phyloP scores from a whole-genome alignment of 2,113 vertebrate species.

The Amazona guildingii region DNA sequence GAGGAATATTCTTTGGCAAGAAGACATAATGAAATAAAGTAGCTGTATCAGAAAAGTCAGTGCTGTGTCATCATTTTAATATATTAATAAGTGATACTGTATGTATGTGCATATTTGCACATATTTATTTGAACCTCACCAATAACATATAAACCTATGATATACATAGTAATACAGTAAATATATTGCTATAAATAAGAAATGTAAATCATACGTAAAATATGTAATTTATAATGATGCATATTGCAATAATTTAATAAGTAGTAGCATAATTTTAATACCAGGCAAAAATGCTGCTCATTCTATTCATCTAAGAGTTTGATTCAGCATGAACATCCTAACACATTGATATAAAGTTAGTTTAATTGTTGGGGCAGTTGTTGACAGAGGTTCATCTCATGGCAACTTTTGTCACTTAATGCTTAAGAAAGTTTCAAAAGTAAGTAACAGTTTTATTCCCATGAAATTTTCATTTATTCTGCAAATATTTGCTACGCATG shows the following conservation, averaged over 20 bases:
- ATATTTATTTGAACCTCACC: neutral
- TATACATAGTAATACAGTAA: neutral
- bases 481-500: neutral
- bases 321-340: neutral
- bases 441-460: neutral
- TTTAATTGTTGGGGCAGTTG: neutral
- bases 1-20: neutral
- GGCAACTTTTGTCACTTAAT: neutral
- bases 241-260: neutral
- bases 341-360: rapidly evolving
- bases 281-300: neutral
- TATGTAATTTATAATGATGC: neutral
- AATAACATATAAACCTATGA: neutral
- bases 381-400: neutral
- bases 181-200: neutral
- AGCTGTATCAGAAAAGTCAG: neutral
- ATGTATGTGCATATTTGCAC: neutral
- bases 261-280: neutral
- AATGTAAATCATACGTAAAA: neutral
- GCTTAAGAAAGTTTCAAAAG: neutral
- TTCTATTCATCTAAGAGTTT: neutral
- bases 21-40: neutral
- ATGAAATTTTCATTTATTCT: neutral
- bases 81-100: neutral
- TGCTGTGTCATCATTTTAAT: neutral